Conservation (phyloP, 2,888 invertebrate species). For the Drosophila koepferae region DNA sequence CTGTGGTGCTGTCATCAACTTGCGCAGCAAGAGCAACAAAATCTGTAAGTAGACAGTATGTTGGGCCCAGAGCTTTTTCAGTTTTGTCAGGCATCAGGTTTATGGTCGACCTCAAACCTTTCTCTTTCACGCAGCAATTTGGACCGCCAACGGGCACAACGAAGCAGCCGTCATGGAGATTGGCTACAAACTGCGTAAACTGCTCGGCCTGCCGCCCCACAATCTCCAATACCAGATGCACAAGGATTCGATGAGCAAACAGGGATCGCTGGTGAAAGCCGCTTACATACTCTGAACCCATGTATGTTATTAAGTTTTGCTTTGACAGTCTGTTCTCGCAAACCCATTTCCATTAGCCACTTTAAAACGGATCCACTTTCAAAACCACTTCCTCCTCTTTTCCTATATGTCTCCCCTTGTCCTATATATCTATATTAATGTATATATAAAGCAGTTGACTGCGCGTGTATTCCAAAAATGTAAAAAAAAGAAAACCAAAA, state of each 20-base stretch:
- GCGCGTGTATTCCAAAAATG: slow-evolving; percentile 62
- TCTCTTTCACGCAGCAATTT: slow-evolving; percentile 87
- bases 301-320: slow-evolving; percentile 11
- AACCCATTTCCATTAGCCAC: not conserved
- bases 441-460: slow-evolving; percentile 9
- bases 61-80: slow-evolving; percentile 6
- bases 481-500: slow-evolving; percentile 34
- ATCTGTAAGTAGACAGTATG: slow-evolving; percentile 85
- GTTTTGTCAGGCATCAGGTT: slow-evolving; percentile 1
- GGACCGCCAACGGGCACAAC: slow-evolving; percentile 94
- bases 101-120: not conserved
- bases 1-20: slow-evolving; percentile 98
- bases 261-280: slow-evolving; percentile 90
- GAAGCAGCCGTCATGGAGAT: slow-evolving; percentile 93
- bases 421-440: not conserved
- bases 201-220: slow-evolving; percentile 88
- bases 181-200: slow-evolving; percentile 94
- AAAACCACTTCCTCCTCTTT: not conserved
- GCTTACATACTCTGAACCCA: slow-evolving; percentile 72
- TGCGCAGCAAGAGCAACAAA: slow-evolving; percentile 96
- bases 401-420: not conserved
- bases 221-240: slow-evolving; percentile 91
- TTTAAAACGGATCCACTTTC: not conserved
- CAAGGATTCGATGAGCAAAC: slow-evolving; percentile 92
- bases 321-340: slow-evolving; percentile 8